These are phyloP conservation scores for Erethizon dorsatum DNA, from an alignment of 2,797 vertebrate genomes.

Conservation along the genomic window DNA sequence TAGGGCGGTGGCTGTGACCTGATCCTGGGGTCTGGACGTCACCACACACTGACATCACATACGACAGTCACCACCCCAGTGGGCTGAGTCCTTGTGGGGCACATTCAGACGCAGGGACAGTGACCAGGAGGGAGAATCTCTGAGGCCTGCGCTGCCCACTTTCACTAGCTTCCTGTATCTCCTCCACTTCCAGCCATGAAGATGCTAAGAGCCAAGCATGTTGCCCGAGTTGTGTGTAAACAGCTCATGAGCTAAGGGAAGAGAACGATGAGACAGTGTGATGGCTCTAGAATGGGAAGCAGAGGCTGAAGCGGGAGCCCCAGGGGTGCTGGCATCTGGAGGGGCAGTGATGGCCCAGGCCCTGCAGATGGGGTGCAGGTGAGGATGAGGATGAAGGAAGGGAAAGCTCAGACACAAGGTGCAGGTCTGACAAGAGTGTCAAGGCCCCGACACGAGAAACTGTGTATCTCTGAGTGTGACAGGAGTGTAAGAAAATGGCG, in stretches of 20 bases:
- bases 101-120: not conserved
- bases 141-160: not conserved
- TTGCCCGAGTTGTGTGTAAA: not conserved
- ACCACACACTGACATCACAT: not conserved
- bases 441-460: fast-evolving
- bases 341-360: not conserved
- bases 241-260: not conserved
- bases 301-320: not conserved
- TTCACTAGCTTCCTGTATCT: not conserved
- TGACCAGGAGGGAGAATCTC: not conserved
- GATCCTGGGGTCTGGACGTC: not conserved
- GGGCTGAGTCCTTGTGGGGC: not conserved
- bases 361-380: not conserved
- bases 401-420: too few species aligned
- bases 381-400: not conserved
- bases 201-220: not conserved
- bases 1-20: not conserved
- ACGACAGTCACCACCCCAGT: not conserved
- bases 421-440: not conserved
- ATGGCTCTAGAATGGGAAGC: fast-evolving
- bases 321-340: too few species aligned
- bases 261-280: not conserved
- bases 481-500: not conserved
- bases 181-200: not conserved
- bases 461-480: fast-evolving